A percentile compares a stretch with the other conserved stretches of the same genome.
phyloP scores from a whole-genome alignment of 2,113 vertebrate species.

The Meriones unguiculatus region DNA sequence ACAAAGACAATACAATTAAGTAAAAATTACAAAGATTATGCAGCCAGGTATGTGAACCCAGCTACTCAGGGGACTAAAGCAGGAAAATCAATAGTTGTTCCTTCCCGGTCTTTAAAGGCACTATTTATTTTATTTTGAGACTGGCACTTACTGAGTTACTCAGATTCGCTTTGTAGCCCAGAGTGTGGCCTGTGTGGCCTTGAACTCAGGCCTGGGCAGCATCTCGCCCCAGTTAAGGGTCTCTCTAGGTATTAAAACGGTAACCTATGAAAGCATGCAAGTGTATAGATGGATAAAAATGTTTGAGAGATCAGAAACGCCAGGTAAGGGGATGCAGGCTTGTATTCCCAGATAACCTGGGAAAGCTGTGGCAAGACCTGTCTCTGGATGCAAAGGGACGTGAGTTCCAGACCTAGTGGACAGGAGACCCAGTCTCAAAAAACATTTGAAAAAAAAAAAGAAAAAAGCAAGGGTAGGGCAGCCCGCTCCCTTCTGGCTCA shows the following conservation, averaged over 20 bases:
- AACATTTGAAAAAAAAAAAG: neutral
- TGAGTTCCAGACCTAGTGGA: neutral
- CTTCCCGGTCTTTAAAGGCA: neutral
- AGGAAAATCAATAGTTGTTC: neutral
- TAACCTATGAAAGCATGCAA: slow-evolving; percentile 4
- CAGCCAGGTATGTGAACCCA: neutral
- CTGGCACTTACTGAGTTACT: neutral
- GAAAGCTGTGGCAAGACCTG: neutral
- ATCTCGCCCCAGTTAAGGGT: neutral
- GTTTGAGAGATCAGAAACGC: neutral
- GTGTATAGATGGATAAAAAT: neutral
- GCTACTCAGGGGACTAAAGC: neutral
- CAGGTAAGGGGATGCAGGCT: neutral
- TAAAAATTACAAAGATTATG: neutral
- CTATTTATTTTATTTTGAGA: neutral
- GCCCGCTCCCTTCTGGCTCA: neutral
- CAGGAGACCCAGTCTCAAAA: neutral
- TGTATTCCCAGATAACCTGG: neutral
- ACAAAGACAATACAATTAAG: neutral
- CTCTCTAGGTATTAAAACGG: neutral
- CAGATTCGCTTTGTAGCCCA: neutral
- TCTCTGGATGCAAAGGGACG: neutral
- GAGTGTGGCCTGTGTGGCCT: neutral
- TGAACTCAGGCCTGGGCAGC: neutral
- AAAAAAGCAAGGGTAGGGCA: neutral